phyloP scores from a whole-genome alignment of 1,140 invertebrate genomes.

The Drosophila hydei region DNA sequence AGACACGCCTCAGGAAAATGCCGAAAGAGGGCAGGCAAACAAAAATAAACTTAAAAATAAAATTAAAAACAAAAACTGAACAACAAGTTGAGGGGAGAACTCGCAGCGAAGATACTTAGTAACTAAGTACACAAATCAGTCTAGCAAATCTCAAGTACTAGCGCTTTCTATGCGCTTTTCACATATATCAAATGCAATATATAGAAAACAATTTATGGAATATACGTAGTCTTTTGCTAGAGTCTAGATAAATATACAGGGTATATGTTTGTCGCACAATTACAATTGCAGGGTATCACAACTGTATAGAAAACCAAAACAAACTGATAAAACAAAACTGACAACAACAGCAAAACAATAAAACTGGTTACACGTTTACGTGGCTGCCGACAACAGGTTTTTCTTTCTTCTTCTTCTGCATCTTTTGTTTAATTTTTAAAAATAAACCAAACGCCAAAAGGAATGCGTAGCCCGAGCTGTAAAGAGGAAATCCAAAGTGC shows the following conservation, averaged over 20 bases:
- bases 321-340: slow-evolving; percentile 47
- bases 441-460: slow-evolving; percentile 36
- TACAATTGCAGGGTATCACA: slow-evolving; percentile 6
- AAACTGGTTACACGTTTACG: slow-evolving; percentile 54
- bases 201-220: no score
- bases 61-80: slow-evolving; percentile 32
- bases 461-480: slow-evolving; percentile 24
- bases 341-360: slow-evolving; percentile 19
- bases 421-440: slow-evolving; percentile 34
- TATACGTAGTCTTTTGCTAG: not conserved
- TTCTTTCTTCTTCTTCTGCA: slow-evolving; percentile 6
- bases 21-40: slow-evolving; percentile 25
- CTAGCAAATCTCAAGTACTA: no score
- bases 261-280: not conserved
- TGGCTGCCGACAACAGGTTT: slow-evolving; percentile 48
- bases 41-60: slow-evolving; percentile 17
- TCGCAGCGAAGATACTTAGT: not conserved
- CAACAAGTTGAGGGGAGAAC: not conserved
- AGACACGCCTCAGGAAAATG: slow-evolving; percentile 13
- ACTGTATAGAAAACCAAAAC: slow-evolving; percentile 31
- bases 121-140: not conserved
- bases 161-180: not conserved
- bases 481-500: slow-evolving; percentile 1
- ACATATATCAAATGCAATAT: not conserved
- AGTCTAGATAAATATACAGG: not conserved